Evolutionary conservation across 2,797 vertebrate species (phyloP).

Genomic region (Alcedo atthis): DNA sequence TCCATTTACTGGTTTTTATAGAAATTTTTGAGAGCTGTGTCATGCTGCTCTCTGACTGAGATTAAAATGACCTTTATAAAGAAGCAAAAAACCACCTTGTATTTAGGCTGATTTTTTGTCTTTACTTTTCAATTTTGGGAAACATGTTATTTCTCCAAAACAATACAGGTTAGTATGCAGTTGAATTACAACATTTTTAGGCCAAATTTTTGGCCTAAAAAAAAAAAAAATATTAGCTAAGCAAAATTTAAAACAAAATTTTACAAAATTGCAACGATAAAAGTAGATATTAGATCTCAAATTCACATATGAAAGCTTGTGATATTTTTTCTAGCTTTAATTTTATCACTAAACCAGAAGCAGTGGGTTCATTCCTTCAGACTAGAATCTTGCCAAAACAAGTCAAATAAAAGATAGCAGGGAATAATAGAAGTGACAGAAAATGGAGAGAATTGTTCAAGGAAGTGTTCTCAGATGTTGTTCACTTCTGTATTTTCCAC

Average conservation of each 20-base stretch:
- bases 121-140: neutral
- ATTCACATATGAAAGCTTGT: neutral
- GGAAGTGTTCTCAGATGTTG: neutral
- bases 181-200: neutral
- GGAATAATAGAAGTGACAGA: neutral
- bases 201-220: neutral
- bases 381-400: neutral
- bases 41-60: conserved; percentile 35
- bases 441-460: neutral
- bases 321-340: neutral
- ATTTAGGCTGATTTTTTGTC: neutral
- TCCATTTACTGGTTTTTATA: neutral
- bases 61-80: conserved; percentile 51
- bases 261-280: neutral
- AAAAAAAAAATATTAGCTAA: neutral
- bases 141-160: neutral
- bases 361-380: neutral
- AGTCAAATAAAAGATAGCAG: neutral
- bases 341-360: neutral
- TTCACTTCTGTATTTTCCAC: neutral
- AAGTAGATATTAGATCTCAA: neutral
- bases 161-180: neutral
- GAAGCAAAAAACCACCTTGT: neutral
- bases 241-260: neutral
- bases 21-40: conserved; percentile 49